Evolutionary conservation across 2,113 vertebrate species (phyloP).

Genomic region (Pachycephala philippinensis): DNA sequence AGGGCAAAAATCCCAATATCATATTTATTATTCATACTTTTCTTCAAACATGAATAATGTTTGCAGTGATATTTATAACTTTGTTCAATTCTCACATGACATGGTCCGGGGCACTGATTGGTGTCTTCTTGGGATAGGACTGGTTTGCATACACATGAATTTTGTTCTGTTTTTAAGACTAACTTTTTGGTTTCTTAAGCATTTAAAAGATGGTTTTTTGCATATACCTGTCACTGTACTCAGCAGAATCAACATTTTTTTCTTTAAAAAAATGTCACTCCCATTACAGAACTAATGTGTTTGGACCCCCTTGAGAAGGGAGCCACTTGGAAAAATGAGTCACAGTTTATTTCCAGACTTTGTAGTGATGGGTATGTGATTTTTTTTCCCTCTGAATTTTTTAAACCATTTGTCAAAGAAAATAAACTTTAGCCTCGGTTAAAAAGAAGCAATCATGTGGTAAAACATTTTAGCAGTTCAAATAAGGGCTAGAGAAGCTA

Average conservation of each 20-base stretch:
- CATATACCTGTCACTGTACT: background rate
- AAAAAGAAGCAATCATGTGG: background rate
- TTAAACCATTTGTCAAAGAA: background rate
- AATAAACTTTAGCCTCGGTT: background rate
- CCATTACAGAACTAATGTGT: background rate
- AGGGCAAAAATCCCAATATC: background rate
- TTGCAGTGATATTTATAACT: background rate
- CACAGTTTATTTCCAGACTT: background rate
- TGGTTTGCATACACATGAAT: background rate
- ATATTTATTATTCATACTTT: background rate
- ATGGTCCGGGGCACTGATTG: background rate
- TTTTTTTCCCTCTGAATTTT: background rate
- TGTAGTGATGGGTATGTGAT: background rate
- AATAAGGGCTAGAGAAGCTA: background rate
- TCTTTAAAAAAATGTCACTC: background rate
- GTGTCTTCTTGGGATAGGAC: background rate
- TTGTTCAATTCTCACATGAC: background rate
- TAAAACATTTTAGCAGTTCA: background rate
- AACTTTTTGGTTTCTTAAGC: background rate
- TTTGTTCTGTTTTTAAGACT: background rate
- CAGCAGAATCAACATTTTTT: background rate
- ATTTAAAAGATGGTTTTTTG: background rate
- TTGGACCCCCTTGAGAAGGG: background rate
- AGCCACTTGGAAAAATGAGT: background rate
- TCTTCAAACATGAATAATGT: background rate